Evolutionary conservation across 2,797 vertebrate genomes (phyloP), one percentile per base, ranked within the genome.

Genomic region (Scolopax rusticola): DNA sequence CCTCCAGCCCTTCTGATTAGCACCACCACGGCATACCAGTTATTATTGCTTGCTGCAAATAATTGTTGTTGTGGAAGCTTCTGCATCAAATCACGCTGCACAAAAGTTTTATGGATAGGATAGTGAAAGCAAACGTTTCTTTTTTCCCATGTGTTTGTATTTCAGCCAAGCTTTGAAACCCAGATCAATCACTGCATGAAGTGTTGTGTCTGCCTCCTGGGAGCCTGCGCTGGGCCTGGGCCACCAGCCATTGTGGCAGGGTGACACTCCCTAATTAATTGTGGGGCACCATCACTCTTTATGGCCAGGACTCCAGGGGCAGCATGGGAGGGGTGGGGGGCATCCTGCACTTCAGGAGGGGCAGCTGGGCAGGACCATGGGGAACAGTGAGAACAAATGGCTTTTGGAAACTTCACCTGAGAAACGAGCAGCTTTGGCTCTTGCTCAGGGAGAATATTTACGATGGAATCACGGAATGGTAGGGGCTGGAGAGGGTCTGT

Each of bases 211-310:
- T 78, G 59, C 67, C 36, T 13, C 15, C 71, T 6, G 27, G 36
- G 61, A 33, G n/a, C 0, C 0, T 1, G 43, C 17, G 67, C 82
- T 48, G 57, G 6, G n/a, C 65, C 40, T 19, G 68, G 61, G 67
- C 61, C 56, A 4, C 20, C 0, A 0, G 57, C 86, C 18, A 11
- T 7, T 12, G 14, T 16, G 74, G 53, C 74, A 51, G 41, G 10
- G 2, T 0, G 43, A 4, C 2, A 3, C 67, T 82, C 30, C 0
- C 4, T 8, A 0, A 11, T 20, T 12, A 28, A 23, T 13, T 20
- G 33, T 1, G 14, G 25, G 25, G 41, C 68, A 27, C 2, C 2
- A 0, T 2, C 14, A 2, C 1, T 59, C 8, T 27, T 10, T 1
- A 11, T 3, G 68, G 24, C 16, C 11, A 38, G 75, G 76, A 8